A percentile compares a stretch with the other conserved stretches of the same genome.
Conservation (phyloP, 1,140 invertebrate genomes). For the Polypedilum pembai region DNA sequence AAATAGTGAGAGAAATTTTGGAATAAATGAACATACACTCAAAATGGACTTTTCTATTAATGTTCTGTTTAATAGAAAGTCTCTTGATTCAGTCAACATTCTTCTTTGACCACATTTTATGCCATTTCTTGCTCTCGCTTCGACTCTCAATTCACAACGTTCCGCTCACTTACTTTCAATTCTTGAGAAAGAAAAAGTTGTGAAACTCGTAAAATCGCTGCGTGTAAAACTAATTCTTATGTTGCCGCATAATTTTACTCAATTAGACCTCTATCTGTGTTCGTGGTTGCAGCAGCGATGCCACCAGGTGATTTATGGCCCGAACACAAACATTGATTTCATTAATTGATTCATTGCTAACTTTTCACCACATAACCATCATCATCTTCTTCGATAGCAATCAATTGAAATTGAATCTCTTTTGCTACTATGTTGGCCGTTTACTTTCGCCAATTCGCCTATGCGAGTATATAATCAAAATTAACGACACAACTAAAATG, state of each 20-base stretch:
- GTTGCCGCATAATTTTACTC: neutral
- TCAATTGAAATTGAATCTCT: neutral
- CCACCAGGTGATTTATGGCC: neutral
- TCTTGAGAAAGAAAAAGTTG: slow-evolving; percentile 18
- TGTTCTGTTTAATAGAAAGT: neutral
- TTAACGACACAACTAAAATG: neutral
- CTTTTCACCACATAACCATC: neutral
- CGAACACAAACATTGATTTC: neutral
- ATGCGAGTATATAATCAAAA: neutral
- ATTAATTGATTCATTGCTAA: slow-evolving; percentile 12
- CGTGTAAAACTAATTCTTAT: neutral
- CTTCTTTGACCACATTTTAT: neutral
- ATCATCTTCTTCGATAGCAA: neutral
- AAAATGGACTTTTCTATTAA: neutral
- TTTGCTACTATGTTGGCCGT: neutral
- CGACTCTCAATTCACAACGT: neutral
- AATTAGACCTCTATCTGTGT: neutral
- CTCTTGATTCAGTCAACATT: neutral
- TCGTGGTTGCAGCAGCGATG: neutral
- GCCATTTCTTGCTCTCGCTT: neutral
- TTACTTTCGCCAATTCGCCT: neutral
- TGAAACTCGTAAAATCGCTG: neutral
- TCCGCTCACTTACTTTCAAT: neutral
- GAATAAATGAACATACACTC: neutral
- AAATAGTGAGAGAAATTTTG: neutral